Conservation (phyloP, 2,113 vertebrate species). For the Oxygymnocypris stewartii region DNA sequence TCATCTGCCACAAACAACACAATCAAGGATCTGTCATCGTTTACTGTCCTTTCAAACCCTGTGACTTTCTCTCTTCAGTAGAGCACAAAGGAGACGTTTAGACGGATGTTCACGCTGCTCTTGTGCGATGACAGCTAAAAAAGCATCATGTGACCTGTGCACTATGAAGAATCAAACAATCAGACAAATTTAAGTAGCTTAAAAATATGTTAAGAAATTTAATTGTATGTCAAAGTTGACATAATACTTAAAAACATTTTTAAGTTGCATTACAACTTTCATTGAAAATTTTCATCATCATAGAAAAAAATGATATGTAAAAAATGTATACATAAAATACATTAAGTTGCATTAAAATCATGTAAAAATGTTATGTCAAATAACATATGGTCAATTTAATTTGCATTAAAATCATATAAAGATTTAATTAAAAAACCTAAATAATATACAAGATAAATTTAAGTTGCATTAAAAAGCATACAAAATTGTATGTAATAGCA, state of each 20-base stretch:
- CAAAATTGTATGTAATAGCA: neutral
- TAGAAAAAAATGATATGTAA: neutral
- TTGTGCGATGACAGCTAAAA: neutral
- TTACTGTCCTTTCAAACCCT: neutral
- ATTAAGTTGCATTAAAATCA: neutral
- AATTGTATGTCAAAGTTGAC: neutral
- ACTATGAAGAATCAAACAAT: neutral
- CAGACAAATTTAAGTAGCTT: neutral
- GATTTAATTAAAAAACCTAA: neutral
- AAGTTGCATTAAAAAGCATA: neutral
- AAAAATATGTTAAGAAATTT: neutral
- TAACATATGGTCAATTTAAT: neutral
- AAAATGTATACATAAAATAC: neutral
- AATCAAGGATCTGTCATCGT: slow-evolving; percentile 12
- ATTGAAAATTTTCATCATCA: too few relatives aligned
- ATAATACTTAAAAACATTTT: neutral
- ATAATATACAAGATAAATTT: neutral
- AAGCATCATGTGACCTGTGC: neutral
- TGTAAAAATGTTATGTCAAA: neutral
- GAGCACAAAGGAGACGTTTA: neutral
- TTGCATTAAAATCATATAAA: neutral
- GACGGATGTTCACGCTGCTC: neutral
- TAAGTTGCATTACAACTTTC: neutral
- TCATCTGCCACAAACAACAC: slow-evolving; percentile 46
- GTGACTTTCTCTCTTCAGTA: neutral